Conservation (phyloP, 2,797 vertebrate species). For the Capromys pilorides region DNA sequence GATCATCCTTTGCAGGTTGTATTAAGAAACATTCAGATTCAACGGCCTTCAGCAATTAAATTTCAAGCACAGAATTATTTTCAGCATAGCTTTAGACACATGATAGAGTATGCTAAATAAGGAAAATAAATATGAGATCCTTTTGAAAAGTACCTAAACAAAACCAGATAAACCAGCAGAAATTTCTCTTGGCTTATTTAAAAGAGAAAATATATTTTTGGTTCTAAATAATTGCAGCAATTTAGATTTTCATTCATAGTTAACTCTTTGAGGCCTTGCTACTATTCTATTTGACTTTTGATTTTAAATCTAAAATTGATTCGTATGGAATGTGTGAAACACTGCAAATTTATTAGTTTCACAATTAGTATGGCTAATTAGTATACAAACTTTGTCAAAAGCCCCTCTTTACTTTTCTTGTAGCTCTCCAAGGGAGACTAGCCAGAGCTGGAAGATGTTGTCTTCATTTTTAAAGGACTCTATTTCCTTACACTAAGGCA, state of each 20-base stretch:
- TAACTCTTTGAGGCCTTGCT: background rate
- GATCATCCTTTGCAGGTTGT: background rate
- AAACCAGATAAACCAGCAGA: background rate
- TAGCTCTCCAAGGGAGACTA: background rate
- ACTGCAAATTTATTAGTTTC: background rate
- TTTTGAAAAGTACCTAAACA: conserved; percentile 11
- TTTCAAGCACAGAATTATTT: background rate
- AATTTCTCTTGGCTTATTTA: conserved; percentile 27
- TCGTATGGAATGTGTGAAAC: background rate
- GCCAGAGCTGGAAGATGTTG: background rate
- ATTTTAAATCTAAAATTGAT: background rate
- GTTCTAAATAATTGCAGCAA: background rate
- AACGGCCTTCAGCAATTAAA: background rate
- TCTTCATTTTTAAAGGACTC: background rate
- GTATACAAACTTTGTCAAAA: background rate
- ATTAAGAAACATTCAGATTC: background rate
- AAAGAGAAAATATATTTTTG: conserved; percentile 24
- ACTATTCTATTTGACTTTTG: background rate
- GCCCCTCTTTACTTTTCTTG: background rate
- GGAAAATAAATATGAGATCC: background rate
- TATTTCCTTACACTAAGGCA: background rate
- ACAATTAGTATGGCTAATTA: background rate
- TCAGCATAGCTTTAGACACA: background rate
- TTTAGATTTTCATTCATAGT: background rate
- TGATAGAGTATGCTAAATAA: background rate